Evolutionary conservation across 2,888 invertebrate species (phyloP), one percentile per base, ranked within the genome.

Genomic region (Amphipoea lucens): DNA sequence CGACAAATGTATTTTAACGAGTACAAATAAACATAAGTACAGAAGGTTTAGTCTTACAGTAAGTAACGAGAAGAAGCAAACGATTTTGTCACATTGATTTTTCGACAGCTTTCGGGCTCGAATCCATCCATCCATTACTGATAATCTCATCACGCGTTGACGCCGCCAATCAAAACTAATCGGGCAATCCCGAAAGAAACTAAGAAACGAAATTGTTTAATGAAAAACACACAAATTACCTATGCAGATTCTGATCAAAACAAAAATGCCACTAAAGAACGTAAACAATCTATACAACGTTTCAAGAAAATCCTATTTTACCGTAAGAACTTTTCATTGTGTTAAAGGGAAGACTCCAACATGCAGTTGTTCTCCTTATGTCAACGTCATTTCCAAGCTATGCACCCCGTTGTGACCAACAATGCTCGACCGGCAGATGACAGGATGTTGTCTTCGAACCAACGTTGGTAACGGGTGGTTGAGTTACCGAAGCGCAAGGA

Each of bases 1-100:
- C 45, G 42, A 85, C 72, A 81, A 81, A 78, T 74, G 78, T 83
- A 76, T 81, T 80, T 83, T 66, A 68, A 78, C 60, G 54, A 66
- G 14, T n/a, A 29, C 45, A 36, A 42, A 36, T 20, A 65, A 17
- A 69, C 1, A 63, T 4, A 20, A 4, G 7, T 7, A 48, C 85
- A 84, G 82, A 84, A 85, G 78, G 67, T 40, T 62, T 17, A 67
- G 11, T 36, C 12, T 54, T 17, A 48, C 3, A 68, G 1, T 20
- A 17, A 14, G 17, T 17, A n/a, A 14, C 4, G 42, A n/a, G 67
- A 67, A 17, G 6, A 9, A 45, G 14, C 17, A 9, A n/a, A 45
- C 2, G 42, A n/a, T n/a, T 42, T 42, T 14, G 7, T 67, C 14
- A 36, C 20, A 6, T 48, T 11, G 4, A 12, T 69, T 29, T 29